Base-by-base conservation (phyloP, 2,113 vertebrate species). In the Peromyscus leucopus region DNA sequence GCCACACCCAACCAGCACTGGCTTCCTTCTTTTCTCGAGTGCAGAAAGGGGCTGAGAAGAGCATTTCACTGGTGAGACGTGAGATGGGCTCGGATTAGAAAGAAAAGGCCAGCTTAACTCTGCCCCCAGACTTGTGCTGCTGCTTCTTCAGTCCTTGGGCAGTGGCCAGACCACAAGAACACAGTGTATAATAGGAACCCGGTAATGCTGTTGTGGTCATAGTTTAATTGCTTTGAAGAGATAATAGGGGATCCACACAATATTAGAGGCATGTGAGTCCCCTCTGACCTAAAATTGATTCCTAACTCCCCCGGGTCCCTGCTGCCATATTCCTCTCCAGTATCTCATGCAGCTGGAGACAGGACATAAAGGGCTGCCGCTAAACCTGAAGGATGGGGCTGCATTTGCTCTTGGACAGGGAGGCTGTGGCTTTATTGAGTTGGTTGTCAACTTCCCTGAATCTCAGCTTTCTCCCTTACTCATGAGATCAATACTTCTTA, bases 171-270 rank as follows among this genome's bases (percentile, higher is more conserved):
- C 96, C 95, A 91, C 93, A 93, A 48, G 96, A 96, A 95, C 96
- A 97, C 3, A 19, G 78, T 96, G 91, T 83, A 63, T 91, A 97
- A 89, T 78, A 94, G 94, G 93, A 96, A 95, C 91, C 94, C 72
- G 59, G 93, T 96, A 93, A 96, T 39, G 57, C 96, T 92, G 19
- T 89, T 95, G 94, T 92, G 97, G 96, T 97, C 95, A 76, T n/a
- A 89, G 83, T 83, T 94, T 97, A 94, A 97, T 90, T 96, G 96
- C 89, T 96, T 96, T 96, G 94, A 92, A 93, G 95, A 93, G 86
- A 86, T 94, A 96, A 93, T 36, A 83, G 74, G 39, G 36, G 69
- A 92, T 42, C 39, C 57, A 59, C 79, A 86, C 51, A 87, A 63
- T 59, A 94, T 72, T 82, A 88, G 92, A 93, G 85, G 80, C 69